Evolutionary conservation across 2,113 vertebrate species (phyloP).

Genomic region (Stomatorhinus ivindoensis): DNA sequence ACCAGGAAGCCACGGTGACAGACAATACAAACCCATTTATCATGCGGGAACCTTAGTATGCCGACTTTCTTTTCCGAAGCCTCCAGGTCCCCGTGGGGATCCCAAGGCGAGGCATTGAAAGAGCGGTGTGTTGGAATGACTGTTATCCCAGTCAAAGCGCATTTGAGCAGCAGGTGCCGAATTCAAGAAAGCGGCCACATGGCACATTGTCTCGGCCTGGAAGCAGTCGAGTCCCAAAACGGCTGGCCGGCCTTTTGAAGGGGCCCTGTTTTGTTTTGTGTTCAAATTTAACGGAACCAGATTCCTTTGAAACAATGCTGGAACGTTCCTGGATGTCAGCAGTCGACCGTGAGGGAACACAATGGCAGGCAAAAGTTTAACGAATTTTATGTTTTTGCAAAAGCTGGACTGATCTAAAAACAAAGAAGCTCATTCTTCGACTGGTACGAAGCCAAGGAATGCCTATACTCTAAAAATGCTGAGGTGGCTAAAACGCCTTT

Average conservation of each 20-base stretch:
- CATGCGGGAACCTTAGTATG: slow-evolving; percentile 63
- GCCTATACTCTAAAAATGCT: background rate
- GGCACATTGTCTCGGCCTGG: background rate
- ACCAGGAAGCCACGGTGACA: slow-evolving; percentile 88
- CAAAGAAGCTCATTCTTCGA: background rate
- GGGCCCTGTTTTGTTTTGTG: background rate
- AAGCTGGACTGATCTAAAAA: background rate
- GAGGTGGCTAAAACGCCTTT: background rate
- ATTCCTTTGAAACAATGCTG: background rate
- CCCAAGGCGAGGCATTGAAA: slow-evolving; percentile 14
- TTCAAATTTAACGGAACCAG: background rate
- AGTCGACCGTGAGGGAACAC: background rate
- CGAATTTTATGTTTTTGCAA: background rate
- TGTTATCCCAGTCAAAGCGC: slow-evolving; percentile 26
- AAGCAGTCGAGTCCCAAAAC: slow-evolving; percentile 14
- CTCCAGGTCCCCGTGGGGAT: slow-evolving; percentile 52
- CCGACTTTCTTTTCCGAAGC: slow-evolving; percentile 65
- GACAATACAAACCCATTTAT: slow-evolving; percentile 97
- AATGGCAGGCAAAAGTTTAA: background rate
- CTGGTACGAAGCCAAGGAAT: background rate
- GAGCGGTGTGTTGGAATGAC: slow-evolving; percentile 15
- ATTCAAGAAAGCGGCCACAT: slow-evolving; percentile 1
- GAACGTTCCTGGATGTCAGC: background rate
- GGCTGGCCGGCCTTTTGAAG: background rate
- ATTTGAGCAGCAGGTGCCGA: slow-evolving; percentile 31